Base-by-base conservation (phyloP, 2,797 vertebrate species). In the Gallinago nigripennis region DNA sequence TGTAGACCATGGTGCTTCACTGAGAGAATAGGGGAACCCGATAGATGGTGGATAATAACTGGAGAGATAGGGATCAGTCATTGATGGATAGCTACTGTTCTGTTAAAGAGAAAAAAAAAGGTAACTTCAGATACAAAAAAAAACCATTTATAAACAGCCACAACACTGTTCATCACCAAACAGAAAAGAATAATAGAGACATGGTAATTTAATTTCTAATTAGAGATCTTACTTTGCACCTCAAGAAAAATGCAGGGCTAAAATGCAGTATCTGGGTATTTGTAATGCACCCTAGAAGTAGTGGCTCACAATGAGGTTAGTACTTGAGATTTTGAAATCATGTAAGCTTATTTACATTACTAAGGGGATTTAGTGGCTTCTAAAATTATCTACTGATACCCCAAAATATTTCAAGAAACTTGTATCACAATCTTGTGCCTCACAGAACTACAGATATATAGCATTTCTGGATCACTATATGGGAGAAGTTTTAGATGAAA, bases 41-140 rank as follows among this genome's bases (percentile, higher is more conserved):
- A 99, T 99, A 78, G 99, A 99, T 28, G 99, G 99, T 48, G 99
- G 99, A 88, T 99, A 99, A 92, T 99, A 99, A 98, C 99, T 99
- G 97, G 99, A 98, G 97, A 99, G 95, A 97, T 99, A 99, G 78
- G 99, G 99, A 97, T 99, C 99, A 39, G 98, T 99, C 98, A 99
- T 99, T 97, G 99, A 99, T 97, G 99, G 99, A 97, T 99, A 99
- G 97, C 98, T 99, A 98, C 98, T 99, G 97, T 98, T 99, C 99
- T 99, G 98, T 56, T 92, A 91, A 96, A 93, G 90, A 91, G 19
- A 16, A 17, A 45, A 91, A 25, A 25, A 88, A 84, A 51, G 23
- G 64, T 68, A 75, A 91, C 88, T 90, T 96, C 85, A 96, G 64
- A 83, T 76, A 61, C 43, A 41, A 41, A 41, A 91, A 80, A 88